Base-by-base conservation (phyloP, 2,797 vertebrate species). In the Melanotaenia parkinsoni region DNA sequence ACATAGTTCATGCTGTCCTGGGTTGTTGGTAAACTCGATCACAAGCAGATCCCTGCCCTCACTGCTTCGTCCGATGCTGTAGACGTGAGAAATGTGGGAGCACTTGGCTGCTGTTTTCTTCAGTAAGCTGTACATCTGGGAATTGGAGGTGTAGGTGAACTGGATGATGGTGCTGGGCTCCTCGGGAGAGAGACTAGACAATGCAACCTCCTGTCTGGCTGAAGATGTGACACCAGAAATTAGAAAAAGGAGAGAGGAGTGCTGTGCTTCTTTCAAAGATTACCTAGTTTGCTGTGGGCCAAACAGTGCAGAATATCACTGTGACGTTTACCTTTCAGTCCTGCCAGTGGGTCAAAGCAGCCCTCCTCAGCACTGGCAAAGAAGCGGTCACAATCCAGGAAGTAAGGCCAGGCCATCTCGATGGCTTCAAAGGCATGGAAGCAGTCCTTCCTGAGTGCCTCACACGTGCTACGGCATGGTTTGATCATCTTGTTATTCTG, bases 381-480 rank as follows among this genome's bases (percentile, higher is more conserved):
- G 89, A 98, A 99, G 58, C 92, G 96, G 63, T 95, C 93, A 0
- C 98, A 99, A 81, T 99, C 97, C 6, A 99, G 90, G 82, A 99
- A 99, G 87, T 99, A 99, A 26, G 98, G 98, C 98, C 98, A 99
- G 70, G 98, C 97, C 98, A 99, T 99, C 32, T 96, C 92, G 9
- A 99, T 98, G 35, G 93, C 91, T 20, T 98, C 96, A 20, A 99
- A 98, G 56, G 97, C 95, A 0, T 96, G 95, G 14, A 67, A 73
- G 13, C 98, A 99, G 80, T 86, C 94, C 78, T 91, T 96, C 51
- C 87, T 95, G 65, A 99, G 85, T 0, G 81, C 91, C 80, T 97
- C 95, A 11, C 98, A 99, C 1, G 96, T 83, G 0, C 88, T 95
- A 59, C 96, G 95, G 88, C 98, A 99, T 0, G 98, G 97, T 77